Base-by-base conservation (phyloP, 2,888 invertebrate species). In the Caenorhabditis drosophilae region DNA sequence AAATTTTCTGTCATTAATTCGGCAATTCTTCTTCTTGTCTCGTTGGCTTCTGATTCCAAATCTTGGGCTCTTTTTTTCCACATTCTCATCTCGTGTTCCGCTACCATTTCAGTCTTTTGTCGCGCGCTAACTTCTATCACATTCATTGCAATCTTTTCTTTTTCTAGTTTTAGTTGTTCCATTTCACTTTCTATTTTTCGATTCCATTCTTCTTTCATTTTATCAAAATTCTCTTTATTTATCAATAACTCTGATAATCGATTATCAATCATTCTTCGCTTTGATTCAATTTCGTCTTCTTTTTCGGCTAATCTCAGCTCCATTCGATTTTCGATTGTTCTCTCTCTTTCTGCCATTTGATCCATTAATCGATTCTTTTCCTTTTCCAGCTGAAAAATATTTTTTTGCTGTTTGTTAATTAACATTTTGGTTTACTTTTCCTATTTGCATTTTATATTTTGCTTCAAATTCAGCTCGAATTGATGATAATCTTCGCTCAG, bases 191-290 rank as follows among this genome's bases (percentile, higher is more conserved):
- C 57, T 42, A 61, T 42, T 27, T 54, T 53, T 23, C 54, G 44
- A 40, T 45, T 63, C 58, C 44, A 57, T 20, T 72, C 72, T 1
- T 56, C 56, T 35, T 56, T 35, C 11, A 42, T 41, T 34, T 59
- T 62, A 12, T 72, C 69, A 34, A 70, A 64, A 35, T 67, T 58
- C 35, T 70, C 64, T 36, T 55, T 67, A 26, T 51, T 63, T 27
- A 50, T 35, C 16, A 53, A 26, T 23, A 72, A 35, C 36, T 72
- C 72, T 12, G 61, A 36, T n/a, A 54, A 35, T 44, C 67, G 47
- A 54, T 58, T 67, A 38, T 70, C 69, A 20, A 58, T 41, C 9
- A 41, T 61, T 49, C 50, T 48, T 18, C 42, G 56, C 48, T 56
- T 58, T 1, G 54, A 48, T 11, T 49, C 45, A 2, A 60, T 15